Conservation (phyloP, 2,797 vertebrate genomes). For the Malurus leucopterus region DNA sequence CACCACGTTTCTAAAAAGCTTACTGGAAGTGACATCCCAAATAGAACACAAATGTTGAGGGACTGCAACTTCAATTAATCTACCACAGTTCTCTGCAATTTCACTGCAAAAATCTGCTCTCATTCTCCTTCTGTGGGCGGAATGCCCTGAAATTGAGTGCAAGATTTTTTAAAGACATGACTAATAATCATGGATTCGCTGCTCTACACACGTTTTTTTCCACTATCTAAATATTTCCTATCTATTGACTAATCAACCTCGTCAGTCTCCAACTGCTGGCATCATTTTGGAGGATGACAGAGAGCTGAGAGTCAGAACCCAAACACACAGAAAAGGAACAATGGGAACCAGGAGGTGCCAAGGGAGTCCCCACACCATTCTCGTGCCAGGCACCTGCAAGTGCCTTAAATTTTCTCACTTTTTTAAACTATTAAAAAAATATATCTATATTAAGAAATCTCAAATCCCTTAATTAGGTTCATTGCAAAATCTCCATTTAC, state of each 20-base stretch:
- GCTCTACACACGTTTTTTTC: neutral
- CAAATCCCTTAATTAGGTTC: neutral
- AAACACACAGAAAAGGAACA: neutral
- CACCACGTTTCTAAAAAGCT: slow-evolving; percentile 21
- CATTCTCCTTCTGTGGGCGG: neutral
- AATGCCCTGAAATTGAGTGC: neutral
- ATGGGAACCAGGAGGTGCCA: accelerated
- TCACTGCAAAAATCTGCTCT: neutral
- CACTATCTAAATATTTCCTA: neutral
- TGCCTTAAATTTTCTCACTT: neutral
- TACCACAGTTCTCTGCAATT: neutral
- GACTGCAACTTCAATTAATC: slow-evolving; percentile 4
- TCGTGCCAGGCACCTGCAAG: accelerated
- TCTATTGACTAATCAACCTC: neutral
- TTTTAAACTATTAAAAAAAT: neutral
- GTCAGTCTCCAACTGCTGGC: neutral
- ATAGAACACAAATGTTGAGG: slow-evolving; percentile 17
- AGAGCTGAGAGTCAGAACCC: neutral
- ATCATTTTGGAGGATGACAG: neutral
- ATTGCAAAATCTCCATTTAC: neutral
- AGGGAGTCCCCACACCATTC: neutral
- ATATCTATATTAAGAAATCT: neutral
- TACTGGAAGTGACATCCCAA: slow-evolving; percentile 27
- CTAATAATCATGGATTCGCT: neutral
- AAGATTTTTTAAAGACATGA: neutral